Conservation (phyloP, 2,797 vertebrate species). For the Sebastes trivittatus region DNA sequence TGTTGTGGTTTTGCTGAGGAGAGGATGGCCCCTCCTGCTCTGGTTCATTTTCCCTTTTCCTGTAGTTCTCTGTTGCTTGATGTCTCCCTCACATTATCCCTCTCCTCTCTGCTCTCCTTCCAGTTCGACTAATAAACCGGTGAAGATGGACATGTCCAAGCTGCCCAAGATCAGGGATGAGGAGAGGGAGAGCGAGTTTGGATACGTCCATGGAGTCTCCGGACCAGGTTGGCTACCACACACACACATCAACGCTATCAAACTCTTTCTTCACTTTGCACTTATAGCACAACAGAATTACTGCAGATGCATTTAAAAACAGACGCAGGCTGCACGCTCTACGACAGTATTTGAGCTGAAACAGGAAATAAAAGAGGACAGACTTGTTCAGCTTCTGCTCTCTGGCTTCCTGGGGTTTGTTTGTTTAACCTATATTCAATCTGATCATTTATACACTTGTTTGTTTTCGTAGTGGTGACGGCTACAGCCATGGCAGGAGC, state of each 20-base stretch:
- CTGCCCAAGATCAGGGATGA: slow-evolving; percentile 92
- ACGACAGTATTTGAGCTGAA: not conserved
- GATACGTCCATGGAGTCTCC: slow-evolving; percentile 94
- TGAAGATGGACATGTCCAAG: slow-evolving; percentile 93
- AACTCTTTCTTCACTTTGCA: not conserved
- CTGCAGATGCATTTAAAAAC: not conserved
- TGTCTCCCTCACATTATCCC: not conserved
- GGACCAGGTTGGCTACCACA: slow-evolving; percentile 87
- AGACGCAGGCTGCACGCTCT: not conserved
- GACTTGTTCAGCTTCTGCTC: not conserved
- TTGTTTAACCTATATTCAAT: not conserved
- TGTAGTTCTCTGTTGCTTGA: not conserved
- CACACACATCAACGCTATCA: not conserved
- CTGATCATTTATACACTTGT: not conserved
- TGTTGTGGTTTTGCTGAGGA: not conserved
- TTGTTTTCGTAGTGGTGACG: slow-evolving; percentile 87
- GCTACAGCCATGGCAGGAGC: slow-evolving; percentile 95
- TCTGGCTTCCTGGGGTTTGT: not conserved
- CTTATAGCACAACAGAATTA: not conserved
- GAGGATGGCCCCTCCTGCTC: not conserved
- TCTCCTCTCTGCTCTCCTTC: slow-evolving; percentile 10
- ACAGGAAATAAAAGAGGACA: not conserved
- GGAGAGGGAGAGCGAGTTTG: slow-evolving; percentile 90
- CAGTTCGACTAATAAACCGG: slow-evolving; percentile 47
- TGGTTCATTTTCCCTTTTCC: not conserved